A percentile compares a stretch with the other conserved stretches of the same genome.
These are phyloP conservation scores for Pantherophis alleghaniensis DNA, from an alignment of 2,797 vertebrate species.

Conservation along the genomic window DNA sequence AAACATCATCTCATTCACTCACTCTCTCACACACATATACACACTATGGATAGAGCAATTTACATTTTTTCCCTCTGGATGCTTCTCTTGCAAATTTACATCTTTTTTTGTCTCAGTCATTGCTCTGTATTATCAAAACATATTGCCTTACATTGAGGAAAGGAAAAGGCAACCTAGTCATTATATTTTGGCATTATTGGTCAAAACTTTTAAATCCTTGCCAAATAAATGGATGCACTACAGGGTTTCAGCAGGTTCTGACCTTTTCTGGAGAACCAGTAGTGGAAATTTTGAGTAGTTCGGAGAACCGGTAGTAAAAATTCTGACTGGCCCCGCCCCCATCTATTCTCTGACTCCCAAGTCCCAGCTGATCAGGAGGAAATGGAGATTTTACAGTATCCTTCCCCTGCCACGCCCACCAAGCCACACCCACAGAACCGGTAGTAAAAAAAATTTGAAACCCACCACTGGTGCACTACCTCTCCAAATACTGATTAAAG, in stretches of 20 bases:
- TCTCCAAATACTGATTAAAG: background rate
- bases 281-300: too few species aligned
- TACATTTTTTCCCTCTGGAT: background rate
- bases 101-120: background rate
- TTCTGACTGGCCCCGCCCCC: too few species aligned
- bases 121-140: background rate
- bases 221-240: background rate
- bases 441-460: too few species aligned
- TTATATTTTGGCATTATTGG: background rate
- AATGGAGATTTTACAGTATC: too few species aligned
- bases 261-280: too few species aligned
- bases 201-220: background rate
- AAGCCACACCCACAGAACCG: too few species aligned
- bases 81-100: background rate
- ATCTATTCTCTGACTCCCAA: too few species aligned
- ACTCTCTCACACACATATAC: background rate
- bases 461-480: background rate
- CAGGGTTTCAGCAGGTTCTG: too few species aligned
- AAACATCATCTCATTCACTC: constrained; percentile 17
- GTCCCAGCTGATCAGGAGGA: too few species aligned
- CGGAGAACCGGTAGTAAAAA: too few species aligned
- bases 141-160: background rate
- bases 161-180: background rate
- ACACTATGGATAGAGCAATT: background rate
- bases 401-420: too few species aligned